These are phyloP conservation scores for Drosophila ambigua DNA, from an alignment of 1,140 invertebrate species.

Conservation along the genomic window DNA sequence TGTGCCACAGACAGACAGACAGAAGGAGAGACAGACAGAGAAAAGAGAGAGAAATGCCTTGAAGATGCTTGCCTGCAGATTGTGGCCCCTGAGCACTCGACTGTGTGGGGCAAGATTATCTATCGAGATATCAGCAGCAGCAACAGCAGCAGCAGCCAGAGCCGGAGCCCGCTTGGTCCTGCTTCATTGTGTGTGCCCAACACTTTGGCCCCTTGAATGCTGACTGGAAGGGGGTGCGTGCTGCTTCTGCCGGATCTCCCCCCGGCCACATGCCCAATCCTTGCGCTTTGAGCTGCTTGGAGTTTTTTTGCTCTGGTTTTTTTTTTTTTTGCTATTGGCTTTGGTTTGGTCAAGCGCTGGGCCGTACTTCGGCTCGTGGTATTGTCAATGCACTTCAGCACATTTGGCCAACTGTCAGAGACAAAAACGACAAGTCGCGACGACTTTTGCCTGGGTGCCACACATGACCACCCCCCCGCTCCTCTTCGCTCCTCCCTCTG, in stretches of 20 bases:
- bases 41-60: not conserved
- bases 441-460: conserved; percentile 23
- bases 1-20: too few relatives aligned
- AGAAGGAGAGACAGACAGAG: too few relatives aligned
- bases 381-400: conserved; percentile 79
- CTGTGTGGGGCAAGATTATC: conserved; percentile 39
- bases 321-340: conserved; percentile 24
- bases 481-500: not conserved
- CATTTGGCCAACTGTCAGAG: conserved; percentile 77
- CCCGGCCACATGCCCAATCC: too few relatives aligned
- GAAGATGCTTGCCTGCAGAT: conserved; percentile 57
- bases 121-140: conserved; percentile 31
- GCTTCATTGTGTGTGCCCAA: conserved; percentile 49
- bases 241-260: too few relatives aligned
- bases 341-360: conserved; percentile 63
- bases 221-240: not conserved
- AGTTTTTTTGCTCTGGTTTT: not conserved
- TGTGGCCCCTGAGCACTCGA: not conserved
- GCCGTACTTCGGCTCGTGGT: conserved; percentile 49
- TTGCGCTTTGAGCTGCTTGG: too few relatives aligned
- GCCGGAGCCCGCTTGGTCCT: not conserved
- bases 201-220: conserved; percentile 59
- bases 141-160: not conserved
- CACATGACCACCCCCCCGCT: not conserved
- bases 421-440: conserved; percentile 59